Evolutionary conservation across 92 coral and sea anemone genomes (phyloP).

Genomic region (Scolanthus callimorphus): DNA sequence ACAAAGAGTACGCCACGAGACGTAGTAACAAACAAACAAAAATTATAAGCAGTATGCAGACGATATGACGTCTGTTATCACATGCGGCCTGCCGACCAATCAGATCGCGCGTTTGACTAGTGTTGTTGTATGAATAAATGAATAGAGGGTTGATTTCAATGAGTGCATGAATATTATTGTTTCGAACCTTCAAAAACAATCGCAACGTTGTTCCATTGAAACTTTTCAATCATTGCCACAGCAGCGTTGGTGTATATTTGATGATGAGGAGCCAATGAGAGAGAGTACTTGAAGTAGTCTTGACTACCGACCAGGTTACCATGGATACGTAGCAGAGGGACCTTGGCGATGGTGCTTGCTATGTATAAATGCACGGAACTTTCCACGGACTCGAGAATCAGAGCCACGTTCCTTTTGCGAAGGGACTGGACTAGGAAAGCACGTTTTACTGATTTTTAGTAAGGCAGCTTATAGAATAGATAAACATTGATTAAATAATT

Average conservation of each 20-base stretch:
- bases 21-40: too few relatives aligned
- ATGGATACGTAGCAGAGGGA: slow-evolving; percentile 38
- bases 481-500: too few relatives aligned
- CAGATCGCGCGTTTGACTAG: too few relatives aligned
- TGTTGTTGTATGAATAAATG: too few relatives aligned
- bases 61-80: too few relatives aligned
- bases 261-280: slow-evolving; percentile 43
- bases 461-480: too few relatives aligned
- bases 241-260: slow-evolving; percentile 25
- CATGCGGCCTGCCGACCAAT: too few relatives aligned
- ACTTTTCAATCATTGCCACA: slow-evolving; percentile 30
- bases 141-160: too few relatives aligned
- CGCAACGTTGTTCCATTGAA: slow-evolving; percentile 28
- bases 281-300: slow-evolving; percentile 17
- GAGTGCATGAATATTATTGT: neutral
- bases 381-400: slow-evolving; percentile 29
- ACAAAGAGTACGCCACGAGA: too few relatives aligned
- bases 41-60: too few relatives aligned
- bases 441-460: neutral
- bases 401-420: slow-evolving; percentile 21
- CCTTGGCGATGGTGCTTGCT: slow-evolving; percentile 29
- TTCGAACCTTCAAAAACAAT: slow-evolving; percentile 39
- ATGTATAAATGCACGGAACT: slow-evolving; percentile 24
- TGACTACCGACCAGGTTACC: neutral
- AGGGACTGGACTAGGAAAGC: slow-evolving; percentile 17